Evolutionary conservation across 2,797 vertebrate genomes (phyloP).

Genomic region (Falco concolor): DNA sequence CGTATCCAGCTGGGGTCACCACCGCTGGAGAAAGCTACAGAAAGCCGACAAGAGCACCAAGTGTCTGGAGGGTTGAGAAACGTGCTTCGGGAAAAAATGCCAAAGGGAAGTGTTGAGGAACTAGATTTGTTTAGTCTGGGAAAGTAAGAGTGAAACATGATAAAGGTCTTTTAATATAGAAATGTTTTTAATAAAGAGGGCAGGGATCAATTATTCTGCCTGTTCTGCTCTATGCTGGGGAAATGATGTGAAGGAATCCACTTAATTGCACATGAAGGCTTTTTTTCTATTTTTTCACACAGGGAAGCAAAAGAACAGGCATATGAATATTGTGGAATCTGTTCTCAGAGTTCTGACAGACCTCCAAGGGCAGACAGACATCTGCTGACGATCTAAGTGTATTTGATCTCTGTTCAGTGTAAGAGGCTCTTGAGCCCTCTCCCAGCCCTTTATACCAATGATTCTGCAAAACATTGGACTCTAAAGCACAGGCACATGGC

Average conservation of each 20-base stretch:
- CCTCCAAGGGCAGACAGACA: slow-evolving; percentile 22
- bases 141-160: slow-evolving; percentile 16
- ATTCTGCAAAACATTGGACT: not conserved
- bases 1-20: not conserved
- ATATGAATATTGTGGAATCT: not conserved
- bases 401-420: slow-evolving; percentile 19
- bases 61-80: not conserved
- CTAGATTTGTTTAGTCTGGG: slow-evolving; percentile 28
- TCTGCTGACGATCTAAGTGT: slow-evolving; percentile 22
- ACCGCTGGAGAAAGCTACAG: not conserved
- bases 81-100: not conserved
- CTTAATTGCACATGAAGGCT: slow-evolving; percentile 1
- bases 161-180: not conserved
- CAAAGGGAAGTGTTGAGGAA: not conserved
- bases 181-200: slow-evolving; percentile 33
- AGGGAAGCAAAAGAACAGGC: not conserved
- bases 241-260: slow-evolving; percentile 29
- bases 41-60: not conserved
- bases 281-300: not conserved
- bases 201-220: slow-evolving; percentile 33
- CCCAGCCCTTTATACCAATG: not conserved
- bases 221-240: not conserved
- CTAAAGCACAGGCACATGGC: not conserved
- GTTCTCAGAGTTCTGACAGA: slow-evolving; percentile 5
- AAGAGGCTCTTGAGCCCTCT: slow-evolving; percentile 16